phyloP scores from a whole-genome alignment of 2,888 invertebrate genomes.

The Hanleya hanleyi region DNA sequence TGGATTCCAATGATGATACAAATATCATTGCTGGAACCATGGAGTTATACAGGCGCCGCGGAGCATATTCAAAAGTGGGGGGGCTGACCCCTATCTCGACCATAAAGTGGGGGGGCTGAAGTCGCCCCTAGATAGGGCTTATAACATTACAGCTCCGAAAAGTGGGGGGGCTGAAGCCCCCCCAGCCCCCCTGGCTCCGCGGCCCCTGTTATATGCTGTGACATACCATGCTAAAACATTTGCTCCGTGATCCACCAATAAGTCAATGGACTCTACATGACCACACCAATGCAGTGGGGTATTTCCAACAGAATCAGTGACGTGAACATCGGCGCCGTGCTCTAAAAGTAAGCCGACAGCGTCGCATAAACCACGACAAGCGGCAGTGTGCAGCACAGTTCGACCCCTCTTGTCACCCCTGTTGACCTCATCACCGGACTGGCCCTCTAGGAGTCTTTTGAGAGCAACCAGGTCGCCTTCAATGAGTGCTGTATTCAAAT shows the following conservation, averaged over 20 bases:
- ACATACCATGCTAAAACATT: slow-evolving; percentile 36
- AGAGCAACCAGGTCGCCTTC: slow-evolving; percentile 28
- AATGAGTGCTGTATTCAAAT: slow-evolving; percentile 34
- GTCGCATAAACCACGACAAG: slow-evolving; percentile 38
- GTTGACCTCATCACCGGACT: slow-evolving; percentile 28
- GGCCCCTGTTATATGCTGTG: no score
- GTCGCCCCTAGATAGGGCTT: no score
- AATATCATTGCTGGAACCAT: no score
- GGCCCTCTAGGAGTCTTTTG: slow-evolving; percentile 20
- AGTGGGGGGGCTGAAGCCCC: no score
- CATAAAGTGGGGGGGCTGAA: no score
- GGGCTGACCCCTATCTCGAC: no score
- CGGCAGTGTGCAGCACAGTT: slow-evolving; percentile 42
- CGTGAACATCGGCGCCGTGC: slow-evolving; percentile 39
- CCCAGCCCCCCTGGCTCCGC: no score
- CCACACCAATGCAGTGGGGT: slow-evolving; percentile 57
- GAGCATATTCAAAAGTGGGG: no score
- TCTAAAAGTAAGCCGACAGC: slow-evolving; percentile 38
- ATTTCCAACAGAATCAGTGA: slow-evolving; percentile 46
- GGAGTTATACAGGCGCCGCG: no score
- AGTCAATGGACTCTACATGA: slow-evolving; percentile 43
- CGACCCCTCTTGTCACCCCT: slow-evolving; percentile 35
- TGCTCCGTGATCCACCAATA: slow-evolving; percentile 45
- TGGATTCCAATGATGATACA: no score
- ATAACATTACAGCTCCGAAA: no score